Percentiles rank a stretch among this genome's conserved stretches.
phyloP scores from a whole-genome alignment of 2,113 vertebrate genomes.

The Protomyctophum bolini region DNA sequence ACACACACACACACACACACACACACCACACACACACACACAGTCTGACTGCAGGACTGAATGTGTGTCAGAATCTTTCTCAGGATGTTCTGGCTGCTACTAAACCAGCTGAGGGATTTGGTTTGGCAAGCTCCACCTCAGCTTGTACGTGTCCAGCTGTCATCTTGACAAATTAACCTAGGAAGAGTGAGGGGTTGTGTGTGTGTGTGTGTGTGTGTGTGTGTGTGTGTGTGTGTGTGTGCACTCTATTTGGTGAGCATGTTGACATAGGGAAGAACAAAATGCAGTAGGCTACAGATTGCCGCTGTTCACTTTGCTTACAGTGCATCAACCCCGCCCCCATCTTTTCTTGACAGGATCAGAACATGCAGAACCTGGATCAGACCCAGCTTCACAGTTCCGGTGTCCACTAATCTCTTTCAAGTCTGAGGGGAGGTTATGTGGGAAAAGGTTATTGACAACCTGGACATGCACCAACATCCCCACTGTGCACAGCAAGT shows the following conservation, averaged over 20 bases:
- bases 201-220: constrained; percentile 33
- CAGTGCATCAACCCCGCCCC: constrained; percentile 15
- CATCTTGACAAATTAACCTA: constrained; percentile 78
- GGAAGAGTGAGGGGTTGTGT: constrained; percentile 61
- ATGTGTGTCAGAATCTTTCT: constrained; percentile 64
- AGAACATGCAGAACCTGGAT: constrained; percentile 22
- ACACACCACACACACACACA: constrained; percentile 5
- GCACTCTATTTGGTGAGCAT: not conserved
- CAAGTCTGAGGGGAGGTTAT: not conserved
- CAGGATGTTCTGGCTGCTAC: constrained; percentile 66
- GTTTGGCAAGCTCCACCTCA: constrained; percentile 69
- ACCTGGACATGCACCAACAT: constrained; percentile 9
- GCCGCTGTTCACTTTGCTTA: constrained; percentile 24
- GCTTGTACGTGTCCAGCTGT: constrained; percentile 75
- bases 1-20: not conserved
- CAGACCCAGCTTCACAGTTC: constrained; percentile 12
- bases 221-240: constrained; percentile 17
- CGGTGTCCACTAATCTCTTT: constrained; percentile 9
- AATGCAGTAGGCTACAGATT: constrained; percentile 46
- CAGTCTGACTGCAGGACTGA: constrained; percentile 29
- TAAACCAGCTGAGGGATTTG: constrained; percentile 63
- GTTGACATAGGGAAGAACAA: no score
- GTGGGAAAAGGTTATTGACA: not conserved
- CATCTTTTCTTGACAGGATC: constrained; percentile 41
- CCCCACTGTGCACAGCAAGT: constrained; percentile 1